phyloP scores from a whole-genome alignment of 2,888 invertebrate genomes.

The Caenorhabditis macrosperma region DNA sequence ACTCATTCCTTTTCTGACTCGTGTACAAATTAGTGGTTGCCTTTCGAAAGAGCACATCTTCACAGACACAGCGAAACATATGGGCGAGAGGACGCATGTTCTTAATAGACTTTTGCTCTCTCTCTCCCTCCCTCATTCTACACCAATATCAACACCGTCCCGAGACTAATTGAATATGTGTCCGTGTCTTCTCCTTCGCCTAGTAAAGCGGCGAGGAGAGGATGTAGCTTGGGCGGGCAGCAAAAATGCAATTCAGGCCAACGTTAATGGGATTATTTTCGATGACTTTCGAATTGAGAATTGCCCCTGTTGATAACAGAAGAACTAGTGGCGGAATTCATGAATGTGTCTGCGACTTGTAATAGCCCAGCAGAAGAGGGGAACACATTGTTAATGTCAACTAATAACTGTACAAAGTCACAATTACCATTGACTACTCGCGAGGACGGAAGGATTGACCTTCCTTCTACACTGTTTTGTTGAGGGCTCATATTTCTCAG shows the following conservation, averaged over 20 bases:
- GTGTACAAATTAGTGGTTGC: slow-evolving; percentile 3
- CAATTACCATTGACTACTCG: slow-evolving; percentile 11
- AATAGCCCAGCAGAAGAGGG: neutral
- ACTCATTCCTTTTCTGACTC: neutral
- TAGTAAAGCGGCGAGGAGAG: slow-evolving; percentile 10
- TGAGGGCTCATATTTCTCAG: slow-evolving; percentile 19
- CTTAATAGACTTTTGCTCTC: slow-evolving; percentile 44
- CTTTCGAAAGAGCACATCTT: neutral
- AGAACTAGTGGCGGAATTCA: neutral
- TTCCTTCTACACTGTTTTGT: neutral
- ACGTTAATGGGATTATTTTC: slow-evolving; percentile 51
- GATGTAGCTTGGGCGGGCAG: neutral
- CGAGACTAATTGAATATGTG: slow-evolving; percentile 41
- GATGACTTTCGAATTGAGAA: neutral
- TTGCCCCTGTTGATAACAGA: slow-evolving; percentile 11
- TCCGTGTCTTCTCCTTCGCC: slow-evolving; percentile 9
- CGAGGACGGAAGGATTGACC: slow-evolving; percentile 4
- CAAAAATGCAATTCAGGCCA: slow-evolving; percentile 32
- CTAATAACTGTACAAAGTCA: slow-evolving; percentile 48
- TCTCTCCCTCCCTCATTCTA: slow-evolving; percentile 5
- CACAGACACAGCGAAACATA: slow-evolving; percentile 34
- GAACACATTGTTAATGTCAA: slow-evolving; percentile 45
- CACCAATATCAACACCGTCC: slow-evolving; percentile 39
- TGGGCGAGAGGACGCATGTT: slow-evolving; percentile 24
- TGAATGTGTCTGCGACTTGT: neutral